phyloP scores from a whole-genome alignment of 2,113 vertebrate genomes.

The Orientallactaga bullata region DNA sequence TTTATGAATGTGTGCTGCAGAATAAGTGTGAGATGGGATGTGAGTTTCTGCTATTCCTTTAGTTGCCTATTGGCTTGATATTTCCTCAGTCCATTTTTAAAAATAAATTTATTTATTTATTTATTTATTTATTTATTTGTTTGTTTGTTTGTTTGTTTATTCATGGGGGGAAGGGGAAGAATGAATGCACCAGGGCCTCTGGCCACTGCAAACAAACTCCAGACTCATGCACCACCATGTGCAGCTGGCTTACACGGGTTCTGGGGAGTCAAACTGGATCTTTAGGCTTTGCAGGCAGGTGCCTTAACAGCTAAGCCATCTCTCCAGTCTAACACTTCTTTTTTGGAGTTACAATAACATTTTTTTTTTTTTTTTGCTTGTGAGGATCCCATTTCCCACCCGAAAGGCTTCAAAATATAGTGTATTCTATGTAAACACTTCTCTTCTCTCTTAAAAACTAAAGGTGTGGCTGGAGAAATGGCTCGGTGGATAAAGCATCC shows the following conservation, averaged over 20 bases:
- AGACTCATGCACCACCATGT: too few relatives aligned
- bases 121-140: not conserved
- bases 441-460: constrained; percentile 10
- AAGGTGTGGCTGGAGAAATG: not conserved
- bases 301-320: too few relatives aligned
- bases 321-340: not conserved
- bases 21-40: not conserved
- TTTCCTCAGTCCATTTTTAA: not conserved
- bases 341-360: not conserved
- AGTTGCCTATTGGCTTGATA: not conserved
- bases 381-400: not conserved
- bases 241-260: too few relatives aligned
- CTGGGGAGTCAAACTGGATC: too few relatives aligned
- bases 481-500: too few relatives aligned
- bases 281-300: too few relatives aligned
- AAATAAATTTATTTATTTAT: not conserved
- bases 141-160: not conserved
- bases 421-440: not conserved
- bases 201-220: too few relatives aligned
- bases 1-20: not conserved
- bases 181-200: too few relatives aligned
- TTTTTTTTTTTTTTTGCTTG: constrained; percentile 46
- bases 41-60: not conserved
- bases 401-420: not conserved
- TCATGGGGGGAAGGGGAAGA: not conserved